These are phyloP conservation scores for Phenganax marumi DNA, from an alignment of 92 coral and sea anemone genomes.

Conservation along the genomic window DNA sequence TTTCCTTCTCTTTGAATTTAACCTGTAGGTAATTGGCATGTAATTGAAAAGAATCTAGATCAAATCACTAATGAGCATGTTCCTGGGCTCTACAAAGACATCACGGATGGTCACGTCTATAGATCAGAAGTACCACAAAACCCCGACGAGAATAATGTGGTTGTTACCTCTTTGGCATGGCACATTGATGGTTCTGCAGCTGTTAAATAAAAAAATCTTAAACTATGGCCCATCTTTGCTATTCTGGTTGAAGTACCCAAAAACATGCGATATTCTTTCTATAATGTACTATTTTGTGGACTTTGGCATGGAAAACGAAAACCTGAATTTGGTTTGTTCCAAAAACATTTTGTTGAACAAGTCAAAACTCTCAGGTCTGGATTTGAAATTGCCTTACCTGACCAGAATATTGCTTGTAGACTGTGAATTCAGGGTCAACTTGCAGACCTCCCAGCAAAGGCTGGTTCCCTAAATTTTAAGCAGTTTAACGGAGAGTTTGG, in stretches of 20 bases:
- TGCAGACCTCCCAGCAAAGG: not conserved
- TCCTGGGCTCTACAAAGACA: not conserved
- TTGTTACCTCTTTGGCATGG: not conserved
- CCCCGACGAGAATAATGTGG: not conserved
- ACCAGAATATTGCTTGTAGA: not conserved
- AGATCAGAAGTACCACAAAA: not conserved
- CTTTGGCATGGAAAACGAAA: not conserved
- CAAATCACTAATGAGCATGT: not conserved
- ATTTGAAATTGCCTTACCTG: not conserved
- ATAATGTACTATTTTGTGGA: not conserved
- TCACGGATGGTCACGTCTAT: not conserved
- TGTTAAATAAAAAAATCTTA: not conserved
- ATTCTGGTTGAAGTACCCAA: constrained; percentile 2
- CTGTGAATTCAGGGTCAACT: not conserved
- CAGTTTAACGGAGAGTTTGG: not conserved
- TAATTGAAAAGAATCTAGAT: no score
- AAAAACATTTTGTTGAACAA: constrained; percentile 31
- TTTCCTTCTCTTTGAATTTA: no score
- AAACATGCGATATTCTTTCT: not conserved
- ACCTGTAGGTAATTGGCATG: no score
- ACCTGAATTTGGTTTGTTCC: constrained; percentile 29
- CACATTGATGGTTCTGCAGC: constrained; percentile 6
- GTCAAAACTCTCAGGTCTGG: not conserved
- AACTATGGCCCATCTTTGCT: constrained; percentile 1
- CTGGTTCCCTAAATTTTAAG: not conserved